Conservation (phyloP, 2,888 invertebrate species). For the Pristionchus fissidentatus region DNA sequence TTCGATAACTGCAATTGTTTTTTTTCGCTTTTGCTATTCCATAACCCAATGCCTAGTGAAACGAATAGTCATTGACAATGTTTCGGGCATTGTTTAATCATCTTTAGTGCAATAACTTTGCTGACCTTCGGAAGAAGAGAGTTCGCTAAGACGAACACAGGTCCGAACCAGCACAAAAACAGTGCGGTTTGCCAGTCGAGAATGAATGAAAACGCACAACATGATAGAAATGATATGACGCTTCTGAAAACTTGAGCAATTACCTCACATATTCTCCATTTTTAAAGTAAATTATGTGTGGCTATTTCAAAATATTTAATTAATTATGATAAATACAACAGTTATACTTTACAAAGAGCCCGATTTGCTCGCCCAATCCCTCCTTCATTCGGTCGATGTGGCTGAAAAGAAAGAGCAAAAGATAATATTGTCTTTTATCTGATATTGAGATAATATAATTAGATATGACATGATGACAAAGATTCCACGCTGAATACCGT, state of each 20-base stretch:
- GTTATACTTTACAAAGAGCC: neutral
- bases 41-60: no score
- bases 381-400: neutral
- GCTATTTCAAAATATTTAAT: no score
- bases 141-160: neutral
- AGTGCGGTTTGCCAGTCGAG: constrained; percentile 13
- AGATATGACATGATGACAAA: no score
- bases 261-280: no score
- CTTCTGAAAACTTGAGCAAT: no score
- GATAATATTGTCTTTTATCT: no score
- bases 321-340: neutral
- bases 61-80: no score
- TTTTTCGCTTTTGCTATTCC: neutral
- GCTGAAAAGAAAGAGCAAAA: no score
- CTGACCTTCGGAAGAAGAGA: neutral
- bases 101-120: no score
- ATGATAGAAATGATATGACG: neutral
- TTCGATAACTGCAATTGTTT: neutral
- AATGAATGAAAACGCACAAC: constrained; percentile 1
- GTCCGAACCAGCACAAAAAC: neutral
- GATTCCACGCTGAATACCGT: no score
- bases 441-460: no score
- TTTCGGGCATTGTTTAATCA: no score
- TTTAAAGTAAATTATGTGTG: neutral
- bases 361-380: neutral